Percentiles rank a stretch among this genome's conserved stretches.
These are phyloP conservation scores for Apodemus agrarius DNA, from an alignment of 2,797 vertebrate genomes.

Conservation along the genomic window DNA sequence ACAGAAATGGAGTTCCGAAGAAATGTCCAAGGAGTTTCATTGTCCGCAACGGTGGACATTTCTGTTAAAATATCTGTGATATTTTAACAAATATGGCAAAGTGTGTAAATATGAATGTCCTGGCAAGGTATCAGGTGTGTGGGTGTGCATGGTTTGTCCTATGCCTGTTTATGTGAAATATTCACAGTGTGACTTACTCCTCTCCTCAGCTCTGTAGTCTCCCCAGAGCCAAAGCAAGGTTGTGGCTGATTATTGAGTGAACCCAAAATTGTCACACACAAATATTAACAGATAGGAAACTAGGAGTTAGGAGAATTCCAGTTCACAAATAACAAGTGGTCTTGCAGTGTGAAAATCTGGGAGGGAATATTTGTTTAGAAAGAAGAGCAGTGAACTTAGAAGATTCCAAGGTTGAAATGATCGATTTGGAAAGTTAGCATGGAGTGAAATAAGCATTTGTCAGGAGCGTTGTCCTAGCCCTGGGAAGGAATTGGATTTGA, in stretches of 20 bases:
- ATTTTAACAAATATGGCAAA: neutral
- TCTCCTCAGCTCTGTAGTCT: neutral
- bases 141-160: neutral
- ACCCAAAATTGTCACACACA: neutral
- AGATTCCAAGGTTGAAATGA: neutral
- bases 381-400: neutral
- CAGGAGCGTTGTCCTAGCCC: neutral
- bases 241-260: neutral
- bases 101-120: too few species aligned
- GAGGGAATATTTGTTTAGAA: constrained; percentile 1
- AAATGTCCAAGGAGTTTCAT: neutral
- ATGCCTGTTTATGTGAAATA: neutral
- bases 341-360: neutral
- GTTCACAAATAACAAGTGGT: neutral
- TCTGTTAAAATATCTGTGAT: too few species aligned
- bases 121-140: neutral
- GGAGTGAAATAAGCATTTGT: neutral
- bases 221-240: neutral
- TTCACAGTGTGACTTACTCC: neutral
- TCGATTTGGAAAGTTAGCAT: neutral
- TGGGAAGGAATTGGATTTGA: neutral
- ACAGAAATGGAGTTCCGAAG: neutral
- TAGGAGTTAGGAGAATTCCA: neutral
- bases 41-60: rapidly evolving
- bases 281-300: neutral